Base-by-base conservation (phyloP, 1,140 invertebrate species). In the Rhagoletis zephyria region DNA sequence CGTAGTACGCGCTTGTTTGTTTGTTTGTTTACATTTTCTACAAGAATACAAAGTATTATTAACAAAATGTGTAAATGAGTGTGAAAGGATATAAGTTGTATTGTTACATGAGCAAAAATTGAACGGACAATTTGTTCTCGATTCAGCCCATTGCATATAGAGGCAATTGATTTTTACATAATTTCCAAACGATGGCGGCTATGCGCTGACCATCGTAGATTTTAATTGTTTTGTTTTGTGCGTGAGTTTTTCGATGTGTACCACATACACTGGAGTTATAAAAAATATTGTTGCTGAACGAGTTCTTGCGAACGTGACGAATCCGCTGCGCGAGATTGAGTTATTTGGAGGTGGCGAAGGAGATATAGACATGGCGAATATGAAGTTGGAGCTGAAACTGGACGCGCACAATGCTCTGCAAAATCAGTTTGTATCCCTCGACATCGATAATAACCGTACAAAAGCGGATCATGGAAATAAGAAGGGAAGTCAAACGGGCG, bases 211-310 rank as follows among this genome's bases (percentile, higher is more conserved):
- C 6, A 5, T 4, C 30, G 74, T 48, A 56, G 4, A 56, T 59
- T 70, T 81, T 81, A 81, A 81, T 81, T 81, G 48, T 81, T 81
- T 81, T 56, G 74, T 81, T 59, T 81, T 81, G 74, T 81, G 74
- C 74, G 74, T 56, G 74, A 9, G 19, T 59, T 56, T 81, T 81
- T 56, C 9, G 48, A 19, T 16, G n/a, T 51, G 48, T 81, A 56
- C 45, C 48, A 30, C n/a, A 81, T 48, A 81, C 48, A 12, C 74
- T 77, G 48, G n/a, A 56, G 42, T 81, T 81, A 56, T 56, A 81
- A 81, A 56, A 81, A 19, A 81, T 56, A 59, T 9, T 56, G n/a
- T 51, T 56, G 74, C n/a, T 56, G 45, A 81, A 56, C 74, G n/a
- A 81, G 48, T 81, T 81, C n/a, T 56, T 19, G 42, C 14, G 74